Evolutionary conservation across 1,140 invertebrate species (phyloP), one percentile per base, ranked within the genome.

Genomic region (Melitaea cinxia): DNA sequence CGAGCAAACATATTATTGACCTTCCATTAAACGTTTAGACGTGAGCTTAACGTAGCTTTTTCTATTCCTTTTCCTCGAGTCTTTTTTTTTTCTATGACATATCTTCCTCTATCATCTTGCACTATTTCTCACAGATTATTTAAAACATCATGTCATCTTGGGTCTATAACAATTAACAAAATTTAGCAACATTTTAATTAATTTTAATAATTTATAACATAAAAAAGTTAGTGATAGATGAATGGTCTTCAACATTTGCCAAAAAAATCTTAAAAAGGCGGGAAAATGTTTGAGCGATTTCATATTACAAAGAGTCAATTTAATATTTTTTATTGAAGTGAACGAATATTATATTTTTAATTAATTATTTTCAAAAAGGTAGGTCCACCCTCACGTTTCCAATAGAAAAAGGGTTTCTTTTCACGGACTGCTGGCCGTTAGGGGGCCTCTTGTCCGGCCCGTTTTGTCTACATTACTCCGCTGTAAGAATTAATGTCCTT

Each of bases 401-500:
- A 55, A 56, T 62, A 70, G 70, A 80, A 85, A 88, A 84, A 83
- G 85, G 82, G 78, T 85, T 87, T 83, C 82, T 82, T 85, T 87
- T 84, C 76, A 84, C 82, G 80, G 82, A 47, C 74, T 68, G 75
- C 42, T 62, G 74, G 53, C 66, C 62, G 68, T 70, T 63, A 66
- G 60, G 62, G 68, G 64, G 53, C 59, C 61, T 75, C 75, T 68
- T 72, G 75, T 79, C 70, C 74, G 75, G 60, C 49, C 30, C 76
- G 65, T 59, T 81, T 79, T 81, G 77, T 81, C 76, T 77, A 69
- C 76, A 70, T 77, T 77, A 70, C 72, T 65, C 58, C 65, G 64
- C 60, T 79, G 77, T 75, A 73, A 66, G 79, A 75, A 83, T 83
- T 83, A 81, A 83, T 80, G 78, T 78, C 70, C 75, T 77, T 78